phyloP scores from a whole-genome alignment of 2,113 vertebrate genomes.

The Gasterosteus aculeatus region DNA sequence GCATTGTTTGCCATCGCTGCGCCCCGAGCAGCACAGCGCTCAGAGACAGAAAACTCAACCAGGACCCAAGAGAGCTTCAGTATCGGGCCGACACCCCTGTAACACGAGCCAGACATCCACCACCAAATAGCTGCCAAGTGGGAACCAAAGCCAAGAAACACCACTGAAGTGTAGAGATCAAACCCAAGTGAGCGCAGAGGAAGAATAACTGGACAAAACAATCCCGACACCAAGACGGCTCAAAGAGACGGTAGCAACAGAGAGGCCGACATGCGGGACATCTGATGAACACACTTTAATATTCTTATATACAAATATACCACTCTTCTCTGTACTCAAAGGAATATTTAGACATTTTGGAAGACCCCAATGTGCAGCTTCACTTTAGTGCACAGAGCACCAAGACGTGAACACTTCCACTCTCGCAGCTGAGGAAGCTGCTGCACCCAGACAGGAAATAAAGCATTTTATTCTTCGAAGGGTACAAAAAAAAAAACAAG shows the following conservation, averaged over 20 bases:
- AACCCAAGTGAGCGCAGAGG: background rate
- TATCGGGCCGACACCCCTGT: background rate
- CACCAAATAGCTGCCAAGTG: conserved; percentile 21
- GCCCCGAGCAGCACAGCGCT: background rate
- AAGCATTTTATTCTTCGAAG: background rate
- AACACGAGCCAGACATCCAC: conserved; percentile 12
- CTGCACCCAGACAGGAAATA: background rate
- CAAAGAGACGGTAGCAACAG: background rate
- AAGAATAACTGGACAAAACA: background rate
- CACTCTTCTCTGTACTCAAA: background rate
- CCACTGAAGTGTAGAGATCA: background rate
- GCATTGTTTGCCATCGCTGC: background rate
- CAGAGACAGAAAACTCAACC: background rate
- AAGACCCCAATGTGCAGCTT: background rate
- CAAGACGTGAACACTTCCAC: background rate
- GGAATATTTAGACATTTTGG: background rate
- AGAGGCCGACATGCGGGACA: background rate
- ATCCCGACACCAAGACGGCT: background rate
- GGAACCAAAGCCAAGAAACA: conserved; percentile 2
- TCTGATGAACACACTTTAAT: background rate
- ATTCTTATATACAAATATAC: background rate
- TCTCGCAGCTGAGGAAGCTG: background rate
- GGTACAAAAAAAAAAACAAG: background rate
- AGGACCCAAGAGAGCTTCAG: background rate
- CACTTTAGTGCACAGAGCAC: background rate